A percentile compares a stretch with the other conserved stretches of the same genome.
phyloP scores from a whole-genome alignment of 2,888 invertebrate species.

The Eupithecia dodoneata region DNA sequence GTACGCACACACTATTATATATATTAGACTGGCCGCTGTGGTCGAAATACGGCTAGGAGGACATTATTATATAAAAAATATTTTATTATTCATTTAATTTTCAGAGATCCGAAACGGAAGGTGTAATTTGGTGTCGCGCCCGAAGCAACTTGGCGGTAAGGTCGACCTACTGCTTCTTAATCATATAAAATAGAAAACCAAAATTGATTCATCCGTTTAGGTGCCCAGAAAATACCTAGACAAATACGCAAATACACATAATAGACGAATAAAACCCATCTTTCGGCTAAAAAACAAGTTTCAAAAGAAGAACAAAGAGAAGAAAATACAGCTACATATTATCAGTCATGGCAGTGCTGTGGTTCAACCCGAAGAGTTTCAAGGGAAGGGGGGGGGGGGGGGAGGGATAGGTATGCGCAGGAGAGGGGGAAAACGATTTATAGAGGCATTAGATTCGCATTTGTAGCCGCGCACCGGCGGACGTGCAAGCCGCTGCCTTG shows the following conservation, averaged over 20 bases:
- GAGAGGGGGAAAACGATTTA: conserved; percentile 66
- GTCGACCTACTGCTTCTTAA: too few relatives aligned
- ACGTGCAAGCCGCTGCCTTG: conserved; percentile 52
- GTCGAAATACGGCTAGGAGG: too few relatives aligned
- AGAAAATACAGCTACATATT: not conserved
- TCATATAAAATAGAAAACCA: not conserved
- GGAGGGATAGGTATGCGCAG: conserved; percentile 52
- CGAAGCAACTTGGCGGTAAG: too few relatives aligned
- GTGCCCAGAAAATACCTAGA: not conserved
- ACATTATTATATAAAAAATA: too few relatives aligned
- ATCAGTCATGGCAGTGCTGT: not conserved
- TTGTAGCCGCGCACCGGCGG: conserved; percentile 58
- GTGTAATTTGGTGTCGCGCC: too few relatives aligned
- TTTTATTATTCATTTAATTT: too few relatives aligned
- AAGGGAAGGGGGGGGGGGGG: conserved; percentile 33
- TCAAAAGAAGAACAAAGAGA: not conserved
- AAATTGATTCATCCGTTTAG: not conserved
- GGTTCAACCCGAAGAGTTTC: conserved; percentile 9
- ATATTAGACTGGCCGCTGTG: too few relatives aligned
- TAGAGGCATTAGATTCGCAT: conserved; percentile 77
- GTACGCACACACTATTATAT: too few relatives aligned
- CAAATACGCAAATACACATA: not conserved
- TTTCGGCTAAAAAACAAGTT: not conserved
- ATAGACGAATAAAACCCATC: not conserved
- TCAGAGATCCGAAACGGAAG: too few relatives aligned